Percentiles rank a stretch among this genome's conserved stretches.
phyloP scores from a whole-genome alignment of 2,888 invertebrate species.

The Digitonthophagus gazella region DNA sequence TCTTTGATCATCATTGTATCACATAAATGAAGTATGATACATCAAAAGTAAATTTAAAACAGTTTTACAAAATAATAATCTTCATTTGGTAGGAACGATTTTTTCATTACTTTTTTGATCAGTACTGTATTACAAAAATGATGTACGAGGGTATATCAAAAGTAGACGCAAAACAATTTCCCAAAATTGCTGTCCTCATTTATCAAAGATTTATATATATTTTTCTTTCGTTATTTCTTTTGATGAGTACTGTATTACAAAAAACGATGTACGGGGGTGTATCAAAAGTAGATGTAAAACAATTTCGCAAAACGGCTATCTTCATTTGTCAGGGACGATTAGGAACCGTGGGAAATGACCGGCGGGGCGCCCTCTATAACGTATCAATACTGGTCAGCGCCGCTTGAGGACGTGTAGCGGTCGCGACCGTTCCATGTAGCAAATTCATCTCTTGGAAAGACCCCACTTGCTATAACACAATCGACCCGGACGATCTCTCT shows the following conservation, averaged over 20 bases:
- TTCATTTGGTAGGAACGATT: too few relatives aligned
- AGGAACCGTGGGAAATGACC: not conserved
- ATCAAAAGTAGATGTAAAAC: not conserved
- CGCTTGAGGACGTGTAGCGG: slow-evolving; percentile 1
- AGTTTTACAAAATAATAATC: too few relatives aligned
- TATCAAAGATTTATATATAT: too few relatives aligned
- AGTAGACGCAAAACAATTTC: too few relatives aligned
- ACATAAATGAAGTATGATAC: too few relatives aligned
- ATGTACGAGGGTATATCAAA: too few relatives aligned
- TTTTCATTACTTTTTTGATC: too few relatives aligned
- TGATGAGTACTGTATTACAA: not conserved
- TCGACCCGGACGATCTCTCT: not conserved
- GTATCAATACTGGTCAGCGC: slow-evolving; percentile 42
- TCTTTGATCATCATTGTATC: too few relatives aligned
- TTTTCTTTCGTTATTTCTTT: too few relatives aligned
- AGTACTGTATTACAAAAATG: not conserved
- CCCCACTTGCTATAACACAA: not conserved
- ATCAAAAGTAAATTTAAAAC: too few relatives aligned
- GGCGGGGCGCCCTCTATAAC: slow-evolving; percentile 37
- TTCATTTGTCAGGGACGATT: not conserved
- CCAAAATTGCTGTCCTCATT: too few relatives aligned
- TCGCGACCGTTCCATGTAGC: slow-evolving; percentile 17
- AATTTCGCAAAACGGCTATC: not conserved
- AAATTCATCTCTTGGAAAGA: slow-evolving; percentile 20
- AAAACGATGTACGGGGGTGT: not conserved